These are phyloP conservation scores for Margaritifera margaritifera DNA, from an alignment of 2,888 invertebrate species.

Conservation along the genomic window DNA sequence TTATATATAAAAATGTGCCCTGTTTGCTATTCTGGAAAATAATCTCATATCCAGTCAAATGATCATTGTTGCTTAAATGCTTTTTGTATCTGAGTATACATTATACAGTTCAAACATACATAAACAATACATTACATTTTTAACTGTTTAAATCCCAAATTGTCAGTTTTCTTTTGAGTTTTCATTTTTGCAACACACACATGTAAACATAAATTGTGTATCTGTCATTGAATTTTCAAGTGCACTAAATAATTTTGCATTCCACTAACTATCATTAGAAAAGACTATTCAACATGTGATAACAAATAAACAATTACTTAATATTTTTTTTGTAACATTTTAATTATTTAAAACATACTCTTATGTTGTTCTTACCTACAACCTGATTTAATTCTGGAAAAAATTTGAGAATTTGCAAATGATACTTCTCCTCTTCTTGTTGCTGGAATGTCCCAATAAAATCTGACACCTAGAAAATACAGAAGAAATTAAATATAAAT, in stretches of 20 bases:
- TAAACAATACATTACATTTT: too few relatives aligned
- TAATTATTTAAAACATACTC: background rate
- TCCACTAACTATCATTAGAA: background rate
- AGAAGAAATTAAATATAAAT: background rate
- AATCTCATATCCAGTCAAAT: too few relatives aligned
- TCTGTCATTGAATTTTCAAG: too few relatives aligned
- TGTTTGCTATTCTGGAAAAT: too few relatives aligned
- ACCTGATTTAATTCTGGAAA: constrained; percentile 69
- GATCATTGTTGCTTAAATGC: too few relatives aligned
- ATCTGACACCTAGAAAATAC: constrained; percentile 65
- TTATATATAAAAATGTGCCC: too few relatives aligned
- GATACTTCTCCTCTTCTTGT: constrained; percentile 70
- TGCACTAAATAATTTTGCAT: background rate
- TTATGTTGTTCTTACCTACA: constrained; percentile 55
- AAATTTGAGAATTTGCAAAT: constrained; percentile 66
- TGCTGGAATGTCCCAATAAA: constrained; percentile 70
- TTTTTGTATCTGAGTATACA: too few relatives aligned
- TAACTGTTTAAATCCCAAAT: too few relatives aligned
- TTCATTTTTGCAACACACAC: too few relatives aligned
- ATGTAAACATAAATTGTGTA: too few relatives aligned
- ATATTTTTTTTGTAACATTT: background rate
- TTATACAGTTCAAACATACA: too few relatives aligned
- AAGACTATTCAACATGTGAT: background rate
- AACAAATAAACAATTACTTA: background rate
- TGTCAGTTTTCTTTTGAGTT: too few relatives aligned